Evolutionary conservation across 2,888 invertebrate genomes (phyloP).

Genomic region (Ephialtes manifestator): DNA sequence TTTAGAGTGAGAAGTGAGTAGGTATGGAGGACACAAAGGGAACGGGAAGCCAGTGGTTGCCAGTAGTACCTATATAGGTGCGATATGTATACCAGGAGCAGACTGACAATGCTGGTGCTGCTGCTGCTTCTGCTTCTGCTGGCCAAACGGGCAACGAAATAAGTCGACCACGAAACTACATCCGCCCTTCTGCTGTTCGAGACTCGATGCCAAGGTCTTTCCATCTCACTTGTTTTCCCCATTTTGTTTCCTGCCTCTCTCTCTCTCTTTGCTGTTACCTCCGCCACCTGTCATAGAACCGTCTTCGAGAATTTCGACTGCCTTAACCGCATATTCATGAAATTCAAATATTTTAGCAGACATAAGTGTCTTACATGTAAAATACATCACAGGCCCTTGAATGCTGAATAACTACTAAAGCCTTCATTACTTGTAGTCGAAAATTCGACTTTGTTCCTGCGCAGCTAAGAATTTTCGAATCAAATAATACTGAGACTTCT

Average conservation of each 20-base stretch:
- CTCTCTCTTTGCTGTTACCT: slow-evolving; percentile 7
- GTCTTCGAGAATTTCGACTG: neutral
- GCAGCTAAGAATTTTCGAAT: too few relatives aligned
- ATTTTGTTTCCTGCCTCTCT: neutral
- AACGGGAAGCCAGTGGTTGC: too few relatives aligned
- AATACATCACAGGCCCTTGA: too few relatives aligned
- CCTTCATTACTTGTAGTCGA: too few relatives aligned
- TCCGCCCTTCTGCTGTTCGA: slow-evolving; percentile 78
- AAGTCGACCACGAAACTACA: slow-evolving; percentile 85
- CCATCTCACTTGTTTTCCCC: neutral
- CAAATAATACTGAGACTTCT: too few relatives aligned
- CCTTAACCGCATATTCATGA: slow-evolving; percentile 9
- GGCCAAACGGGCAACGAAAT: slow-evolving; percentile 76
- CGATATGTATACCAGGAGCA: slow-evolving; percentile 2
- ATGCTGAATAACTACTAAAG: too few relatives aligned
- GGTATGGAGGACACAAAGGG: too few relatives aligned
- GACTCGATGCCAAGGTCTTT: neutral
- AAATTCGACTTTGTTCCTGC: too few relatives aligned
- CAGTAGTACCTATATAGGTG: neutral
- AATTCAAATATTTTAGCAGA: slow-evolving; percentile 7
- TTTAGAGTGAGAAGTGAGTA: too few relatives aligned
- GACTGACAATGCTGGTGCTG: slow-evolving; percentile 3
- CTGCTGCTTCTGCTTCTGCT: neutral
- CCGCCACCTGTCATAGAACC: slow-evolving; percentile 28
- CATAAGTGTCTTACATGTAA: slow-evolving; percentile 33